phyloP scores from a whole-genome alignment of 1,140 invertebrate genomes.

The Monomorium pharaonis region DNA sequence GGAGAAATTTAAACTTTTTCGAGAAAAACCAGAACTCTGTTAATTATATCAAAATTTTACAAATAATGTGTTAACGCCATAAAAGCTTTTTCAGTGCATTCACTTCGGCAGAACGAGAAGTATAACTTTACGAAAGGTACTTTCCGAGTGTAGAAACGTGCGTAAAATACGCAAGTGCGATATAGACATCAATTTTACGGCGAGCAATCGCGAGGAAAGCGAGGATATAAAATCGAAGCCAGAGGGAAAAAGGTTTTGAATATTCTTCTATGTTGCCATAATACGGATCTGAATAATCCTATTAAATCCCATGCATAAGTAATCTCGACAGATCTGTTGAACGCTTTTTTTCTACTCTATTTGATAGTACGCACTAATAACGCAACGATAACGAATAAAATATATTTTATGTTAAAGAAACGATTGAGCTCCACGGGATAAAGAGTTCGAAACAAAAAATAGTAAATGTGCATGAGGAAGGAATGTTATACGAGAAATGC shows the following conservation, averaged over 20 bases:
- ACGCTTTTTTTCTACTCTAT: background rate
- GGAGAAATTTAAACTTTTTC: background rate
- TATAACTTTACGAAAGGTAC: background rate
- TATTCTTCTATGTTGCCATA: slow-evolving; percentile 14
- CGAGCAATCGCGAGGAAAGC: background rate
- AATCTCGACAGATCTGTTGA: background rate
- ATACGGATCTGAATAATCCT: background rate
- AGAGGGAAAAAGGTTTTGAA: slow-evolving; percentile 16
- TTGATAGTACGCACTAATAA: background rate
- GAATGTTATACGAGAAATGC: background rate
- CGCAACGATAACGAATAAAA: background rate
- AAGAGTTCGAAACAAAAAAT: background rate
- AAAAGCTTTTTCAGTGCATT: background rate
- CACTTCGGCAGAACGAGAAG: background rate
- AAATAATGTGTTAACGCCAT: background rate
- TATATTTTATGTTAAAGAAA: background rate
- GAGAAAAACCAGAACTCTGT: background rate
- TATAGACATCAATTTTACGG: slow-evolving; percentile 38
- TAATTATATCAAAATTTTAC: background rate
- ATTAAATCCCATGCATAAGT: background rate
- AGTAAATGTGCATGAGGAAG: background rate
- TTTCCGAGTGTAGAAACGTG: background rate
- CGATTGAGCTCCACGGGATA: background rate
- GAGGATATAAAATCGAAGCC: slow-evolving; percentile 18
- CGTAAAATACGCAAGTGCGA: slow-evolving; percentile 13